phyloP scores from a whole-genome alignment of 1,140 invertebrate species.

The Cardiocondyla obscurior region DNA sequence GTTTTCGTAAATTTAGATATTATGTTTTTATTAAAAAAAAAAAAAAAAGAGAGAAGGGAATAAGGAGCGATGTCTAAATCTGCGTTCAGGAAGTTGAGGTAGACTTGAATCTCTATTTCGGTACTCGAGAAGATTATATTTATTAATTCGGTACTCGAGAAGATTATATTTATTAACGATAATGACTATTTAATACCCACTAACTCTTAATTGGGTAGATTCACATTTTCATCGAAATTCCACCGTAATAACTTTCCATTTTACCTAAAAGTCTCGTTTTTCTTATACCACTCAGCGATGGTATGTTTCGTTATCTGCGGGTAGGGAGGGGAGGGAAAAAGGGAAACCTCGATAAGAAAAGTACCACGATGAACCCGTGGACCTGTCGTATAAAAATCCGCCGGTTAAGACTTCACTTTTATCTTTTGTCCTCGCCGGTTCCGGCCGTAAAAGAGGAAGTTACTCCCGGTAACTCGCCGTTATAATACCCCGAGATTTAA shows the following conservation, averaged over 20 bases:
- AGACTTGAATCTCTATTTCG: too few species aligned
- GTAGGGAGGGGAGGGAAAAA: background rate
- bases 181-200: background rate
- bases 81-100: background rate
- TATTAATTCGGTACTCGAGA: background rate
- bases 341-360: slow-evolving; percentile 10
- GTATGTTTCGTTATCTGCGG: background rate
- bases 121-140: background rate
- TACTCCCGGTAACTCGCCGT: slow-evolving; percentile 35
- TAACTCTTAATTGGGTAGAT: background rate
- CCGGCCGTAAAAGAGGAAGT: slow-evolving; percentile 51
- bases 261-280: background rate
- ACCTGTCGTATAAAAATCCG: slow-evolving; percentile 24
- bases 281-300: background rate
- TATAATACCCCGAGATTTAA: slow-evolving; percentile 56
- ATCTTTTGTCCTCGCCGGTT: slow-evolving; percentile 31
- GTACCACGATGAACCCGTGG: background rate
- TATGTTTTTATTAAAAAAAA: background rate
- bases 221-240: background rate
- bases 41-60: background rate
- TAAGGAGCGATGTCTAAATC: background rate
- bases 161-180: background rate
- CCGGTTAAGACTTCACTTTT: slow-evolving; percentile 34
- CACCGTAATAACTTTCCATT: background rate
- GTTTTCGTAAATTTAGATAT: background rate